Conservation (phyloP, 2,888 invertebrate genomes). For the Chouioia cunea region DNA sequence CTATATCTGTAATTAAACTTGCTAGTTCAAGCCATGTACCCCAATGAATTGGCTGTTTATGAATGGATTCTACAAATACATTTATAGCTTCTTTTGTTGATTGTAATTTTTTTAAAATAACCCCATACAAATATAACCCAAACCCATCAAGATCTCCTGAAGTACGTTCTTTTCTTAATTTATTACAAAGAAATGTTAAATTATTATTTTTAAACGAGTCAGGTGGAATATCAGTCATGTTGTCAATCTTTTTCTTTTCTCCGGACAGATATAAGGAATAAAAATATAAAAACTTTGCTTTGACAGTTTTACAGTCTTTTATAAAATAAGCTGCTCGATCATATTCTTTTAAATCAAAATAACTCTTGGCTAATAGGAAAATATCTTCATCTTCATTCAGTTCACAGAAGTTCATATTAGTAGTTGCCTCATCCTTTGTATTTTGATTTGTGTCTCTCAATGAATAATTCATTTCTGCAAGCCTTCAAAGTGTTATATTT, state of each 20-base stretch:
- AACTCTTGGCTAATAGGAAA: slow-evolving; percentile 86
- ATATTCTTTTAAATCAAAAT: slow-evolving; percentile 92
- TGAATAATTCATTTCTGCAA: slow-evolving; percentile 86
- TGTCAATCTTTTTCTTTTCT: slow-evolving; percentile 91
- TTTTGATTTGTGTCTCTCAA: slow-evolving; percentile 76
- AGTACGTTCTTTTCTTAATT: slow-evolving; percentile 73
- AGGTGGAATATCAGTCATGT: slow-evolving; percentile 79
- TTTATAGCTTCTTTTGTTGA: slow-evolving; percentile 83
- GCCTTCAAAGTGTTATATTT: slow-evolving; percentile 65
- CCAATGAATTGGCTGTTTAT: slow-evolving; percentile 89
- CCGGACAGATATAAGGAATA: slow-evolving; percentile 90
- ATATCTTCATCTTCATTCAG: slow-evolving; percentile 77
- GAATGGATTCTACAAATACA: slow-evolving; percentile 83
- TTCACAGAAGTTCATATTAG: slow-evolving; percentile 68
- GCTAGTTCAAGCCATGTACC: slow-evolving; percentile 95
- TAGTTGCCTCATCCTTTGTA: slow-evolving; percentile 70
- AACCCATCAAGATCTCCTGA: slow-evolving; percentile 85
- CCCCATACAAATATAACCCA: slow-evolving; percentile 88
- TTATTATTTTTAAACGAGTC: slow-evolving; percentile 71
- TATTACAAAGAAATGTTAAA: slow-evolving; percentile 72
- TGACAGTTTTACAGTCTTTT: slow-evolving; percentile 77
- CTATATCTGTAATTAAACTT: slow-evolving; percentile 84
- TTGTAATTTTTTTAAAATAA: slow-evolving; percentile 89
- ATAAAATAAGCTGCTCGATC: slow-evolving; percentile 88
- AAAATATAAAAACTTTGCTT: slow-evolving; percentile 85